Evolutionary conservation across 2,888 invertebrate species (phyloP), one percentile per base, ranked within the genome.

Genomic region (Dasypogon diadema): DNA sequence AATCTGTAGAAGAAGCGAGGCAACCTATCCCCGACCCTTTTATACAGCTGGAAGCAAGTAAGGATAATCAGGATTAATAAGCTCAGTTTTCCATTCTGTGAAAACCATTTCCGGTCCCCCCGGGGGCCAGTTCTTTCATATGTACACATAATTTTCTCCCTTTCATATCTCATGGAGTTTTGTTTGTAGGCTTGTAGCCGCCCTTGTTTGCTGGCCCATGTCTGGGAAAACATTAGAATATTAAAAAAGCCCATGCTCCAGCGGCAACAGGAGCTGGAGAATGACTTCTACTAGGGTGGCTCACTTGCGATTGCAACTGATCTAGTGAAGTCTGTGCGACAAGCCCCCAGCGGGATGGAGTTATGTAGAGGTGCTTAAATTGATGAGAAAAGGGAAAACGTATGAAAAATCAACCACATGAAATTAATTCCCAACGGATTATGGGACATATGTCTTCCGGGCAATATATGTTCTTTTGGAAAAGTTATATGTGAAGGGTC

Each of bases 1-100:
- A n/a, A n/a, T n/a, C n/a, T n/a, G n/a, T n/a, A n/a, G n/a, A n/a
- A n/a, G n/a, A 3, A 8, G 8, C 30, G 30, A 30, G 30, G 8
- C 30, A 5, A 30, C 8, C 30, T 30, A 30, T 30, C 30, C 63
- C 37, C 63, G 16, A 22, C 37, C 42, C 37, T 30, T 21, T 63
- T 18, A n/a, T 5, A 24, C 48, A 18, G 48, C 24, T 46, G 65
- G 24, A n/a, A 16, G 18, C 46, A 46, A 48, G 65, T 48, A 65
- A 22, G 65, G 65, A 65, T 65, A 65, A 65, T 65, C 46, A 48
- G 65, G 65, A 65, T 65, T 65, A 65, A 65, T 65, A 65, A 65
- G 46, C 65, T 48, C 46, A 65, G 65, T 65, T 48, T 65, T 65
- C 65, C 48, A 24, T 26, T 65, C 46, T 48, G 24, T 12, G 24